Percentiles rank a stretch among this genome's conserved stretches.
These are phyloP conservation scores for Colossoma macropomum DNA, from an alignment of 2,113 vertebrate species.

Conservation along the genomic window DNA sequence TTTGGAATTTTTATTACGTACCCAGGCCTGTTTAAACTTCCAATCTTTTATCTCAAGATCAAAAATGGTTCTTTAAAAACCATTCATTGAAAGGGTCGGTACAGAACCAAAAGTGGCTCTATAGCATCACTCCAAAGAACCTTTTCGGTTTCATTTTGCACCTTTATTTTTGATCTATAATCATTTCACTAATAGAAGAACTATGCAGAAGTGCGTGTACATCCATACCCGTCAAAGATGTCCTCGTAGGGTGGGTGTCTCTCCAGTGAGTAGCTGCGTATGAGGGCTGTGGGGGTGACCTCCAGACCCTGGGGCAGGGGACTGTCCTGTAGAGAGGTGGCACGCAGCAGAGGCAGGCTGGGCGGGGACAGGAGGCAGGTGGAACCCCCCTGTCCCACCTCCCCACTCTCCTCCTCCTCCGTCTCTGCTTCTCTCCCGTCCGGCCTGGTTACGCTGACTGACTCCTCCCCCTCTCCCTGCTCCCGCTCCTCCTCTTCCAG, in stretches of 20 bases:
- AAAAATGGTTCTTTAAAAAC: too few species aligned
- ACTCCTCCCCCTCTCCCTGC: slow-evolving; percentile 38
- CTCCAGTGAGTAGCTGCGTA: slow-evolving; percentile 78
- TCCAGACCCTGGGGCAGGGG: slow-evolving; percentile 63
- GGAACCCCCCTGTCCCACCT: slow-evolving; percentile 42
- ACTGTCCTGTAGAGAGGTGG: slow-evolving; percentile 80
- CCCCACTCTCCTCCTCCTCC: slow-evolving; percentile 24
- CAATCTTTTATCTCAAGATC: too few species aligned
- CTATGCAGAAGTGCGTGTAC: neutral
- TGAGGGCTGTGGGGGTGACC: slow-evolving; percentile 55
- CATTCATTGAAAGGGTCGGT: too few species aligned
- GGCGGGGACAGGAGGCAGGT: slow-evolving; percentile 62
- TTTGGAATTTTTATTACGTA: too few species aligned
- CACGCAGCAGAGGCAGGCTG: slow-evolving; percentile 74
- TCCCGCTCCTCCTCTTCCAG: slow-evolving; percentile 42
- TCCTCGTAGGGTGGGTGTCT: slow-evolving; percentile 64
- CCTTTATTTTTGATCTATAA: neutral
- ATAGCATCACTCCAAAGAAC: too few species aligned
- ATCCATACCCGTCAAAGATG: slow-evolving; percentile 66
- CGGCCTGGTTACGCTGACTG: slow-evolving; percentile 24
- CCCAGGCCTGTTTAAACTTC: too few species aligned
- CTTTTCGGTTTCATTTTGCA: too few species aligned
- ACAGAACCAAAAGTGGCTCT: too few species aligned
- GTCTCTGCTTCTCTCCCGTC: slow-evolving; percentile 43
- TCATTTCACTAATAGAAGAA: neutral